Conservation (phyloP, 2,113 vertebrate species). For the Mastomys natalensis region DNA sequence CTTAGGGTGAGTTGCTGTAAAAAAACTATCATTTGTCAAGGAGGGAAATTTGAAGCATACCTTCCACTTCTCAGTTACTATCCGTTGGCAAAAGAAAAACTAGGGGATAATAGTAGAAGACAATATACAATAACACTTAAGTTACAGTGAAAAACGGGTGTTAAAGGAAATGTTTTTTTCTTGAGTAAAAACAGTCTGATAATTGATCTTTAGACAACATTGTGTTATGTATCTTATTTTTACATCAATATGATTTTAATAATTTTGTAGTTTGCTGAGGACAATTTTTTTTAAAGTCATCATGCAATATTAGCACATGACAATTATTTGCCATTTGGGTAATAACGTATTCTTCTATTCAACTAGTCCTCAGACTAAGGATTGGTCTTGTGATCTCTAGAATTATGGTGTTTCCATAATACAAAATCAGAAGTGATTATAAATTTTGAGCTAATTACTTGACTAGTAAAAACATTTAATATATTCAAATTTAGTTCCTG, state of each 20-base stretch:
- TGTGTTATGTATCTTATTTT: not conserved
- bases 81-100: not conserved
- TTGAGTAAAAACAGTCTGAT: not conserved
- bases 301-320: not conserved
- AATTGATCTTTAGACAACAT: not conserved
- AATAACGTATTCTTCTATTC: not conserved
- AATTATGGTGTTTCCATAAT: not conserved
- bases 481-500: not conserved
- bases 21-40: slow-evolving; percentile 3
- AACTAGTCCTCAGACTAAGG: not conserved
- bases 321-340: not conserved
- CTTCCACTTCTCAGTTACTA: not conserved
- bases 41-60: not conserved
- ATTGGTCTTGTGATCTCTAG: not conserved
- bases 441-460: not conserved
- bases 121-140: not conserved
- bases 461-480: not conserved
- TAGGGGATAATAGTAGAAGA: not conserved
- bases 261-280: not conserved
- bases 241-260: not conserved
- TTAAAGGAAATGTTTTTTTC: slow-evolving; percentile 8
- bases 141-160: not conserved
- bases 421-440: not conserved
- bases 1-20: slow-evolving; percentile 42
- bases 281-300: not conserved